Evolutionary conservation across 53 echinoderm and acorn worm genomes (phyloP).

Genomic region (Apostichopus leukothele): DNA sequence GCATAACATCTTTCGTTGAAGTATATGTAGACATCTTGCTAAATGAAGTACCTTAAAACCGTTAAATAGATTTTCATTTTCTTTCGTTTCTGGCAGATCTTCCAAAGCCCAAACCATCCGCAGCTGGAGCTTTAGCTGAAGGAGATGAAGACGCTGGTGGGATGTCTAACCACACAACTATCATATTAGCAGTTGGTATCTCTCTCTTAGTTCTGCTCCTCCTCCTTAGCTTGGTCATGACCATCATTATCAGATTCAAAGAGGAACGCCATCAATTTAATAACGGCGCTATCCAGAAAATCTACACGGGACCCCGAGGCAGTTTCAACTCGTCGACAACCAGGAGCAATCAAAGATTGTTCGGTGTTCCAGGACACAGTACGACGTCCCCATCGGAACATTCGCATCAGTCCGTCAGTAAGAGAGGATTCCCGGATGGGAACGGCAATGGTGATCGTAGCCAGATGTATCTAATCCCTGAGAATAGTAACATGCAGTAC

Average conservation of each 20-base stretch:
- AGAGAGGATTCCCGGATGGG: conserved; percentile 88
- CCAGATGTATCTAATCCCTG: conserved; percentile 77
- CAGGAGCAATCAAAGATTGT: conserved; percentile 60
- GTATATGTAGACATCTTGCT: too few relatives aligned
- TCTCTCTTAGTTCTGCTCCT: conserved; percentile 59
- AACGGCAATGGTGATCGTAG: conserved; percentile 64
- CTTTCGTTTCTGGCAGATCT: background rate
- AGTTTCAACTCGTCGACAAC: conserved; percentile 74
- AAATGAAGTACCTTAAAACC: too few relatives aligned
- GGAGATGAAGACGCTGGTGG: background rate
- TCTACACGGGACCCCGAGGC: conserved; percentile 60
- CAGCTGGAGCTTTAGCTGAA: conserved; percentile 22
- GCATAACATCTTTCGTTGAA: too few relatives aligned
- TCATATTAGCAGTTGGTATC: conserved; percentile 71
- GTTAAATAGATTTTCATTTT: background rate
- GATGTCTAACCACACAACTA: conserved; percentile 48
- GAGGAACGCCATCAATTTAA: conserved; percentile 43
- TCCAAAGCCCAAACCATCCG: background rate
- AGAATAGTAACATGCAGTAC: conserved; percentile 65
- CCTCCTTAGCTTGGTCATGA: conserved; percentile 66
- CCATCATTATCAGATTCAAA: conserved; percentile 71
- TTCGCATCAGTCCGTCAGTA: conserved; percentile 72
- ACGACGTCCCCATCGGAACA: conserved; percentile 85
- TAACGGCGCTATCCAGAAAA: conserved; percentile 29
- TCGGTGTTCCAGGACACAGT: conserved; percentile 75